These are phyloP conservation scores for Clinocottus analis DNA, from an alignment of 2,113 vertebrate genomes.

Conservation along the genomic window DNA sequence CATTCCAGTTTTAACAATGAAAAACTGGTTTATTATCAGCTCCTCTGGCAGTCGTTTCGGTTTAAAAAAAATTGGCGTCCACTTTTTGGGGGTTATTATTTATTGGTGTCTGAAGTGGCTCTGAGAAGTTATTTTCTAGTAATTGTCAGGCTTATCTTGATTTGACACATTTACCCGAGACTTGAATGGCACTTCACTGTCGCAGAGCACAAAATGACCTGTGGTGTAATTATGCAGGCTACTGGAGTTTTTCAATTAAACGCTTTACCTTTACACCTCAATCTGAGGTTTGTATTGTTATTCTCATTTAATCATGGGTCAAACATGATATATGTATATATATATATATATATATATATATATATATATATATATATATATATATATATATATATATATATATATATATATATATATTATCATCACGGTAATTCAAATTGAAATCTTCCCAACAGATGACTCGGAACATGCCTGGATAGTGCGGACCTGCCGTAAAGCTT, in stretches of 20 bases:
- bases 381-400: too few species aligned
- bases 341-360: too few species aligned
- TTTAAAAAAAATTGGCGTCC: conserved; percentile 53
- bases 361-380: too few species aligned
- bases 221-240: conserved; percentile 54
- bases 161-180: conserved; percentile 71
- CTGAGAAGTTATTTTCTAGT: conserved; percentile 80
- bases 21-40: conserved; percentile 88
- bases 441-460: conserved; percentile 84
- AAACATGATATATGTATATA: neutral
- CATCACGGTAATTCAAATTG: neutral
- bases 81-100: conserved; percentile 73
- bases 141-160: conserved; percentile 78
- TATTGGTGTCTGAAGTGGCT: conserved; percentile 79
- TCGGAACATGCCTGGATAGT: conserved; percentile 92
- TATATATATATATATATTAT: neutral
- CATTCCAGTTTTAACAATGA: conserved; percentile 89
- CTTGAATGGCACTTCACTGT: conserved; percentile 71
- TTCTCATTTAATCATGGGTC: neutral
- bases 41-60: conserved; percentile 85
- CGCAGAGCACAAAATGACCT: conserved; percentile 61
- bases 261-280: conserved; percentile 12
- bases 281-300: neutral
- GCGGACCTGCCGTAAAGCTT: conserved; percentile 88
- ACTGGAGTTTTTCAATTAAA: conserved; percentile 43